These are phyloP conservation scores for Parauchenoglanis punctatus DNA, from an alignment of 2,797 vertebrate species.

Conservation along the genomic window DNA sequence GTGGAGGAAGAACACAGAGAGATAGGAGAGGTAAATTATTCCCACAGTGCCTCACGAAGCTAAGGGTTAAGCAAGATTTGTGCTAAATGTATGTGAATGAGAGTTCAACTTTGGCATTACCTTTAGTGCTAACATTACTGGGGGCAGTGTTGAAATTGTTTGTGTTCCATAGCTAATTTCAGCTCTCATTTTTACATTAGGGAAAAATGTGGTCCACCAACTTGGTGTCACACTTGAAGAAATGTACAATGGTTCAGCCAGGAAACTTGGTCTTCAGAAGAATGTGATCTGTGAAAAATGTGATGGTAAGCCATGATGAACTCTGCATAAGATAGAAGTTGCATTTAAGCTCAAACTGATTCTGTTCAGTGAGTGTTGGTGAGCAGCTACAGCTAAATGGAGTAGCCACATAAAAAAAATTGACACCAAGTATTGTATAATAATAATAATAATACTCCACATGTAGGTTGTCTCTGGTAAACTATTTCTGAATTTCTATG, in stretches of 20 bases:
- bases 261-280: constrained; percentile 93
- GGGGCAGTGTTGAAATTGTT: background rate
- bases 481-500: background rate
- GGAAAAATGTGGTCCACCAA: constrained; percentile 94
- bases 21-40: constrained; percentile 85
- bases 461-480: background rate
- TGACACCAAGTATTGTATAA: background rate
- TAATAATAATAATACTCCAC: background rate
- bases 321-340: background rate
- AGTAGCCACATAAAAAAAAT: background rate
- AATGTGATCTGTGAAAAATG: constrained; percentile 94
- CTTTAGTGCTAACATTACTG: background rate
- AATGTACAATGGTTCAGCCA: constrained; percentile 88
- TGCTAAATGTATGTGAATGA: no score
- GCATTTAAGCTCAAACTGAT: background rate
- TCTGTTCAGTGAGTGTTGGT: background rate
- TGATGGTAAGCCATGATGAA: constrained; percentile 78
- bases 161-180: background rate
- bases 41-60: background rate
- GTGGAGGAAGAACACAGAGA: constrained; percentile 90
- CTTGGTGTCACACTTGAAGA: constrained; percentile 88
- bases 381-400: background rate
- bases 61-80: background rate
- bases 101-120: background rate
- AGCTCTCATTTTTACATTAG: constrained; percentile 63